phyloP scores from a whole-genome alignment of 2,113 vertebrate genomes.

The Plectropomus leopardus region DNA sequence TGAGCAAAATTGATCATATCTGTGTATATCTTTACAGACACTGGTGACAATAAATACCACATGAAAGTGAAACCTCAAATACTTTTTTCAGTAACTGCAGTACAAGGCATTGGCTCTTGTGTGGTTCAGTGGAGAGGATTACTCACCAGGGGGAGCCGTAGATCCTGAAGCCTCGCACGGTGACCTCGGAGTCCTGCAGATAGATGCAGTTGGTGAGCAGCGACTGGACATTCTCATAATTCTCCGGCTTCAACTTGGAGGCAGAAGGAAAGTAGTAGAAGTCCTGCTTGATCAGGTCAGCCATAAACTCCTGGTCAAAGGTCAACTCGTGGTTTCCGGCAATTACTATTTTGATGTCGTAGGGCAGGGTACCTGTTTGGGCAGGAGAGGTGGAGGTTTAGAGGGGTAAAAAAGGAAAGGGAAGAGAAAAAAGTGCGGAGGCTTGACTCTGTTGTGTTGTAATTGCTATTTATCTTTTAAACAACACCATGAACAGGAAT shows the following conservation, averaged over 20 bases:
- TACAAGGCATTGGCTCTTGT: background rate
- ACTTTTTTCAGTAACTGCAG: background rate
- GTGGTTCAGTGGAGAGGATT: background rate
- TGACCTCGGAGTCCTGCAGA: slow-evolving; percentile 97
- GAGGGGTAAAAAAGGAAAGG: background rate
- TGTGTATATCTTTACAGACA: background rate
- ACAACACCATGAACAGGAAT: too few species aligned
- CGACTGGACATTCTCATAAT: slow-evolving; percentile 96
- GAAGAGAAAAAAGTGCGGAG: background rate
- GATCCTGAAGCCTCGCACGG: slow-evolving; percentile 93
- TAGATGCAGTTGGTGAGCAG: slow-evolving; percentile 98
- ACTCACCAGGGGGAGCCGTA: slow-evolving; percentile 98
- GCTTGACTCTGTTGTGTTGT: too few species aligned
- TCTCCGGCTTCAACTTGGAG: slow-evolving; percentile 97
- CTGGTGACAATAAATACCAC: background rate
- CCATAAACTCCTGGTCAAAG: slow-evolving; percentile 99
- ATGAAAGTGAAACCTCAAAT: background rate
- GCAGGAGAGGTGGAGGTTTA: background rate
- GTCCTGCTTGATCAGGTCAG: slow-evolving; percentile 98
- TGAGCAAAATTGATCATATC: background rate
- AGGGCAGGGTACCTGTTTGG: slow-evolving; percentile 91
- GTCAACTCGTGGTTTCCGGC: slow-evolving; percentile 98
- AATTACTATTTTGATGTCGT: slow-evolving; percentile 97
- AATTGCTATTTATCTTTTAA: too few species aligned
- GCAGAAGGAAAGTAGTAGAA: slow-evolving; percentile 98